phyloP scores from a whole-genome alignment of 2,113 vertebrate species.

The Nothoprocta pentlandii region DNA sequence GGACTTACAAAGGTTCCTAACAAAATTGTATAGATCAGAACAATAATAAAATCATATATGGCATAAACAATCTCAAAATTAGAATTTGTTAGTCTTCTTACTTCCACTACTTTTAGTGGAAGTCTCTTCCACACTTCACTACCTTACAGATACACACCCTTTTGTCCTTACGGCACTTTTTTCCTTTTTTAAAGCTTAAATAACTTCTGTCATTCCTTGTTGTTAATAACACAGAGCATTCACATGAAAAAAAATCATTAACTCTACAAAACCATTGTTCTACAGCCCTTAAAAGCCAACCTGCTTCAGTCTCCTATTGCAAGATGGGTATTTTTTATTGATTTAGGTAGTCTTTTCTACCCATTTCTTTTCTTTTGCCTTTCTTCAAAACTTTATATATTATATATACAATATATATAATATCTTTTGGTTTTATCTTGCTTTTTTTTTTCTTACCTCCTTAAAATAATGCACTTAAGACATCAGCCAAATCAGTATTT shows the following conservation, averaged over 20 bases:
- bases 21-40: neutral
- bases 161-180: neutral
- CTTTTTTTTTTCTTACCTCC: neutral
- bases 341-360: neutral
- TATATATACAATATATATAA: neutral
- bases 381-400: neutral
- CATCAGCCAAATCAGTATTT: neutral
- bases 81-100: neutral
- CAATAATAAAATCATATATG: neutral
- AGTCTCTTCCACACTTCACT: neutral
- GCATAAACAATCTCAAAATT: neutral
- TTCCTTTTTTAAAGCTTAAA: neutral
- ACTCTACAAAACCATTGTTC: neutral
- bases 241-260: neutral
- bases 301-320: neutral
- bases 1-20: neutral
- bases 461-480: neutral
- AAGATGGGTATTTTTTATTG: neutral
- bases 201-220: neutral
- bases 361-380: neutral
- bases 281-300: neutral
- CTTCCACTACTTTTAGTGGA: neutral
- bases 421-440: no score
- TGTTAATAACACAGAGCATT: neutral
- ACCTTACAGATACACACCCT: neutral